Evolutionary conservation across 35 echinoderm and acorn worm species (phyloP).

Genomic region (Ptychodera flava): DNA sequence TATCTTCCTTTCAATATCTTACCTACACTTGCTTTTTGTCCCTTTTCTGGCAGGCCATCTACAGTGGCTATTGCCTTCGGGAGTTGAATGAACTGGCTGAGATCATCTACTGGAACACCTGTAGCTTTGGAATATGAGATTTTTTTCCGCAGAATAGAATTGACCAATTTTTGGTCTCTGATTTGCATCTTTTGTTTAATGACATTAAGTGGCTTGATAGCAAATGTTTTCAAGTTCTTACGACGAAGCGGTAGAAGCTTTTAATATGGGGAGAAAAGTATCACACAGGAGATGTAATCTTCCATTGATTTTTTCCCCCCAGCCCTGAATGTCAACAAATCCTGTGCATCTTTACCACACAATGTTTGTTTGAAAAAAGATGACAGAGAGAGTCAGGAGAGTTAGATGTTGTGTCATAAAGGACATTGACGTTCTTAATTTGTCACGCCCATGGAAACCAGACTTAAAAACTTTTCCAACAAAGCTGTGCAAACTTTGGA

Average conservation of each 20-base stretch:
- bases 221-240: neutral
- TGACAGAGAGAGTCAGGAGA: neutral
- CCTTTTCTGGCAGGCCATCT: neutral
- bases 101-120: neutral
- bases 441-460: no score
- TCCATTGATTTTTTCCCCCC: neutral
- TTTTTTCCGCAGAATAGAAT: neutral
- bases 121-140: neutral
- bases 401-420: neutral
- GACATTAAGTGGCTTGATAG: neutral
- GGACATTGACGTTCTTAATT: neutral
- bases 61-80: neutral
- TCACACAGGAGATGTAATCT: neutral
- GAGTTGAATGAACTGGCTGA: neutral
- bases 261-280: neutral
- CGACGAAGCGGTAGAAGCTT: neutral
- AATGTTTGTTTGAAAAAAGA: neutral
- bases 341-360: neutral
- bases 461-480: no score
- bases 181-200: constrained; percentile 24
- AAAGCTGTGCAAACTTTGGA: no score
- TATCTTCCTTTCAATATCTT: neutral
- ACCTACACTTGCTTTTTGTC: neutral
- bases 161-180: constrained; percentile 29
- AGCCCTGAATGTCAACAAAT: neutral